Conservation (phyloP, 2,113 vertebrate genomes). For the Epinephelus cyanopodus region DNA sequence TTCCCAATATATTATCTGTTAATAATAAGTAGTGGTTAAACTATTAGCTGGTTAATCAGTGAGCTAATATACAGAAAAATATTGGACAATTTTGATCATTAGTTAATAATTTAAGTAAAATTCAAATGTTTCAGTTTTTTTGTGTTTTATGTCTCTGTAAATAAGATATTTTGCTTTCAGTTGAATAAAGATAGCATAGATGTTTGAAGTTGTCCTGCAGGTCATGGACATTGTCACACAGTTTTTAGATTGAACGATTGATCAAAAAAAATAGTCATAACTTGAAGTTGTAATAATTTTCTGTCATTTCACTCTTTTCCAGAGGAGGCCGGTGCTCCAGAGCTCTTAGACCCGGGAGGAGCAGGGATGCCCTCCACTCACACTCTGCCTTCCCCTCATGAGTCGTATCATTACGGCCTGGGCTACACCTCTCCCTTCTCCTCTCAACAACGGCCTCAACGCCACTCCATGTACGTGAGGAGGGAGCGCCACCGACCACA, state of each 20-base stretch:
- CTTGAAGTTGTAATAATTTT: not conserved
- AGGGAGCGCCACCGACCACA: slow-evolving; percentile 96
- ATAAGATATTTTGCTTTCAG: too few species aligned
- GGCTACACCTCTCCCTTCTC: slow-evolving; percentile 99
- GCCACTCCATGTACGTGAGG: slow-evolving; percentile 99
- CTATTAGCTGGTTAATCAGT: too few species aligned
- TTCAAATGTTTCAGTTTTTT: too few species aligned
- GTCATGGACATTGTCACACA: not conserved
- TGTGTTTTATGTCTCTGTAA: not conserved
- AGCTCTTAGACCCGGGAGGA: slow-evolving; percentile 88
- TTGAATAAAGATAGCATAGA: too few species aligned
- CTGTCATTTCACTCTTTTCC: not conserved
- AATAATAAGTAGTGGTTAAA: too few species aligned
- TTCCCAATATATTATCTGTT: not conserved
- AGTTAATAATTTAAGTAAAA: too few species aligned
- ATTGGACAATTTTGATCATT: too few species aligned
- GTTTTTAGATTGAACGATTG: not conserved
- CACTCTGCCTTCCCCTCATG: slow-evolving; percentile 93
- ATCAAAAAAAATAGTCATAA: not conserved
- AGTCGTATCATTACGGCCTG: slow-evolving; percentile 96
- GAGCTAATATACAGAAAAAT: too few species aligned
- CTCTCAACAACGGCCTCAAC: slow-evolving; percentile 97
- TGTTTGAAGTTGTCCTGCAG: not conserved
- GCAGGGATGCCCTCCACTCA: slow-evolving; percentile 88
- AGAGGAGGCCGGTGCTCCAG: slow-evolving; percentile 88